Evolutionary conservation across 23 tunicate genomes (phyloP).

Genomic region (Oikopleura vanhoeffeni): DNA sequence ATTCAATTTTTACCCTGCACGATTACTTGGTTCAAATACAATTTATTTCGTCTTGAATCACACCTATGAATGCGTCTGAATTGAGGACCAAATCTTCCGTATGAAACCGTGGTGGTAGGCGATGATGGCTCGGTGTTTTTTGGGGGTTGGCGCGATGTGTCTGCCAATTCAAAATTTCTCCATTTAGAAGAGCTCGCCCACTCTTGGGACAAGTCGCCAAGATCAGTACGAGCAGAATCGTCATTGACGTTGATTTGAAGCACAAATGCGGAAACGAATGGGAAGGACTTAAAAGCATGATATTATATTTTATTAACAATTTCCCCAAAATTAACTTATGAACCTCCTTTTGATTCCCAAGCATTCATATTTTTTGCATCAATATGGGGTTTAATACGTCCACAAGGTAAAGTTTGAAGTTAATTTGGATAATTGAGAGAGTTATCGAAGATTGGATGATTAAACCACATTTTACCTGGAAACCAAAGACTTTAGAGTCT

Average conservation of each 20-base stretch:
- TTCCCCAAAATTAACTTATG: constrained; percentile 21
- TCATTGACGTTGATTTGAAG: constrained; percentile 29
- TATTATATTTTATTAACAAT: constrained; percentile 53
- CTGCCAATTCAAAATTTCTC: constrained; percentile 63
- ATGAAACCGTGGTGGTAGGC: constrained; percentile 47
- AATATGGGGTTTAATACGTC: constrained; percentile 47
- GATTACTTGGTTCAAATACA: constrained; percentile 74
- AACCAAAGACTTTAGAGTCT: constrained; percentile 55
- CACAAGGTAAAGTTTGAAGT: constrained; percentile 93
- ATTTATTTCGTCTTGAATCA: constrained; percentile 77
- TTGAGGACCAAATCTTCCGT: constrained; percentile 52
- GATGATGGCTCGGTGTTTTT: constrained; percentile 49
- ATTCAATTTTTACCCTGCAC: constrained; percentile 90
- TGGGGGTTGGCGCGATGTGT: constrained; percentile 95
- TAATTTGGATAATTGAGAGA: constrained; percentile 69
- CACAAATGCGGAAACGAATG: constrained; percentile 40
- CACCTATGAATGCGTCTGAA: constrained; percentile 52
- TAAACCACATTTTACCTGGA: constrained; percentile 49
- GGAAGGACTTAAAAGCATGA: constrained; percentile 82
- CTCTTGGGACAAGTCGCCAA: constrained; percentile 67
- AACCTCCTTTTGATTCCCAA: constrained; percentile 15
- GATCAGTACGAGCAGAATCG: constrained; percentile 88
- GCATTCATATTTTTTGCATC: constrained; percentile 36
- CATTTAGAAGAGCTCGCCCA: constrained; percentile 84
- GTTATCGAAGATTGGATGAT: constrained; percentile 95